phyloP scores from a whole-genome alignment of 2,797 vertebrate genomes.

The Tamandua tetradactyla region DNA sequence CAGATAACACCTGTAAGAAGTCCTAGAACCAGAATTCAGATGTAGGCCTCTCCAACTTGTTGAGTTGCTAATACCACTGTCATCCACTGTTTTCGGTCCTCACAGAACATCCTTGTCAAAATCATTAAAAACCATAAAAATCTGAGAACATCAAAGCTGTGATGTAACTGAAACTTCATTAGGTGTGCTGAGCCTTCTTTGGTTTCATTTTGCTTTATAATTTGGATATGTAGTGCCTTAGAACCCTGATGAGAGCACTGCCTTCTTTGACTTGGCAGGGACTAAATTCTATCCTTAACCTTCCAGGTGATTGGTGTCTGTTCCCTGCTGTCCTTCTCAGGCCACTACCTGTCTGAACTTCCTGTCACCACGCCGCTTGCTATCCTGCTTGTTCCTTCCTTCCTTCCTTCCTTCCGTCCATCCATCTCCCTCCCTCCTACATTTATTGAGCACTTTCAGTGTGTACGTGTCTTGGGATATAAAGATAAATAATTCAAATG shows the following conservation, averaged over 20 bases:
- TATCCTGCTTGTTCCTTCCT: too few species aligned
- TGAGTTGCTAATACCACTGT: not conserved
- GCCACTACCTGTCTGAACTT: not conserved
- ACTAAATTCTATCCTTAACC: not conserved
- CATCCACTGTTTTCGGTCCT: not conserved
- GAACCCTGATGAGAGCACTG: not conserved
- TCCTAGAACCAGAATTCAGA: not conserved
- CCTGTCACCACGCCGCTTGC: not conserved
- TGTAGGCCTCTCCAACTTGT: not conserved
- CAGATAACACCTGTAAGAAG: not conserved
- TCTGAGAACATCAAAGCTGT: not conserved
- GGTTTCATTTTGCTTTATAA: not conserved
- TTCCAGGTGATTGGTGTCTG: not conserved
- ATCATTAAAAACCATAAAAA: slow-evolving; percentile 13
- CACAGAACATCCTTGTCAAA: not conserved
- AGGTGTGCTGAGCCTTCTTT: not conserved
- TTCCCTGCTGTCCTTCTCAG: not conserved
- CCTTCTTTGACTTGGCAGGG: not conserved
- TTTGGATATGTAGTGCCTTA: not conserved
- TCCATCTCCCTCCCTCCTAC: too few species aligned
- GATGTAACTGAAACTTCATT: not conserved
- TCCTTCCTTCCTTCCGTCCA: too few species aligned
- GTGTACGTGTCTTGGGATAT: not conserved
- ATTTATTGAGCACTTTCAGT: too few species aligned
- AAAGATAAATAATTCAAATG: not conserved